phyloP scores from a whole-genome alignment of 2,888 invertebrate genomes.

The Stramonita haemastoma region DNA sequence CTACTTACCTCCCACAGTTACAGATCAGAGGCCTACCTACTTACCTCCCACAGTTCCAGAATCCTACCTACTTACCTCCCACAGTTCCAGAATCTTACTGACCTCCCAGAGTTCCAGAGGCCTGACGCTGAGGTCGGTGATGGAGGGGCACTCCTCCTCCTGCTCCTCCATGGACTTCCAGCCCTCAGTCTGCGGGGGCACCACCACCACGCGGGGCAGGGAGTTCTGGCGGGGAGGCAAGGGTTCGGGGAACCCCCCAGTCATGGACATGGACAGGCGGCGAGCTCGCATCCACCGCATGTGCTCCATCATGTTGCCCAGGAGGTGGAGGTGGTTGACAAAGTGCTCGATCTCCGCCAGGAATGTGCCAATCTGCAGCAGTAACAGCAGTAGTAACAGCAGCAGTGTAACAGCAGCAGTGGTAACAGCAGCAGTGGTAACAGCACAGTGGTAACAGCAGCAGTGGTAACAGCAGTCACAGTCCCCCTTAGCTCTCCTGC shows the following conservation, averaged over 20 bases:
- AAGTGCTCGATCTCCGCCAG: slow-evolving; percentile 17
- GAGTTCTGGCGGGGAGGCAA: neutral
- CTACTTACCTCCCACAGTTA: slow-evolving; percentile 16
- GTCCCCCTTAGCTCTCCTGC: no score
- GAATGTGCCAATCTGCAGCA: neutral
- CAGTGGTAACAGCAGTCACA: no score
- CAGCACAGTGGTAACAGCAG: no score
- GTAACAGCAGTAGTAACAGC: no score
- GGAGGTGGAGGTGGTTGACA: slow-evolving; percentile 2
- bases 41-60: slow-evolving; percentile 8
- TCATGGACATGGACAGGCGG: slow-evolving; percentile 6
- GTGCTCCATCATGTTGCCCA: neutral
- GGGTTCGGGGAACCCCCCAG: neutral
- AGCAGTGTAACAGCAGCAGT: no score
- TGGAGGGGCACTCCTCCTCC: neutral
- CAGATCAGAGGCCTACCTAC: slow-evolving; percentile 14
- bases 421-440: neutral
- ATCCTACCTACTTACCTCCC: slow-evolving; percentile 18
- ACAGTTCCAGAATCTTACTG: slow-evolving; percentile 9
- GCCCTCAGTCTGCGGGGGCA: neutral
- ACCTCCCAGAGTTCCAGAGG: slow-evolving; percentile 18
- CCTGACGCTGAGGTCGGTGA: neutral
- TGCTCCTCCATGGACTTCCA: neutral
- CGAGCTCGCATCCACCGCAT: neutral
- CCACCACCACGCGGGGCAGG: slow-evolving; percentile 23